Evolutionary conservation across 2,888 invertebrate species (phyloP), one percentile per base, ranked within the genome.

Genomic region (Scotopteryx bipunctaria): DNA sequence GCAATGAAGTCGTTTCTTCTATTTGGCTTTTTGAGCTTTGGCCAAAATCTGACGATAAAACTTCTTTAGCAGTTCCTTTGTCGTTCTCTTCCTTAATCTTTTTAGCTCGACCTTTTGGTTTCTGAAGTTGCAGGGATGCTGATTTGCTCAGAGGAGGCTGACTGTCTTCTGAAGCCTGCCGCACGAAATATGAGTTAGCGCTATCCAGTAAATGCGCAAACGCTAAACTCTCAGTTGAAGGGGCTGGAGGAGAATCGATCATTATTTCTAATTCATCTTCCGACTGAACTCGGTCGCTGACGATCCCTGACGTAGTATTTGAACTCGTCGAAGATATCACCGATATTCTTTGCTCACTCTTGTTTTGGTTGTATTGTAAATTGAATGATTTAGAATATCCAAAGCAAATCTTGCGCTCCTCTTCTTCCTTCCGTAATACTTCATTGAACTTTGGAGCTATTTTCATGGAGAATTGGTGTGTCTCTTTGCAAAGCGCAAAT

Each of bases 221-320:
- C 25, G 96, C 95, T 67, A 96, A 87, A 80, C 96, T 96, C 82
- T 97, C 96, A 3, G 95, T 95, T 0, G 96, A 96, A 2, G 95
- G 95, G n/a, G 96, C 96, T 13, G 95, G 96, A 3, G 95, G 94
- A 37, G 94, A 93, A 63, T 95, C 95, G 54, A 95, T 95, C 94
- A 95, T 95, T 59, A 95, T 96, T 88, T 97, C 97, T 73, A 97
- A 93, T 83, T 98, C 98, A 77, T 98, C 98, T 87, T 98, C 96
- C 46, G 97, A 97, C 79, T 98, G 97, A 47, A 97, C 97, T 64
- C 97, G 94, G 81, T 98, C 98, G 80, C 98, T 98, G 35, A 98
- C 98, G 67, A 98, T 98, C 52, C 98, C 98, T 19, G 98, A 98
- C 15, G 98, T 98, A 29, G 98, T 98, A 76, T 98, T 98, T n/a